These are phyloP conservation scores for Rhizoglyphus robini DNA, from an alignment of 1,140 invertebrate genomes.

Conservation along the genomic window DNA sequence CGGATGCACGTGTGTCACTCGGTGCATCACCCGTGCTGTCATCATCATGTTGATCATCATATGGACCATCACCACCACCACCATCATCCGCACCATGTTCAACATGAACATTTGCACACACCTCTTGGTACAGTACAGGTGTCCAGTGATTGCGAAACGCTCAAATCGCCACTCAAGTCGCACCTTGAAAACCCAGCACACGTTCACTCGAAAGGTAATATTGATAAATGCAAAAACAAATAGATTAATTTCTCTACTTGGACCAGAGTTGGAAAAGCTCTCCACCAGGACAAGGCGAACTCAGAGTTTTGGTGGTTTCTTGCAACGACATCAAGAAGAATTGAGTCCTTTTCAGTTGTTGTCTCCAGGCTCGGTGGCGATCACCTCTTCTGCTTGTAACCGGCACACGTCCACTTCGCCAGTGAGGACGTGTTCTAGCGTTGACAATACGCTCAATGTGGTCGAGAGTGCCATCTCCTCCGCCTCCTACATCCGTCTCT, in stretches of 20 bases:
- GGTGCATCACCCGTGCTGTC: not conserved
- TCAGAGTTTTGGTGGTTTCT: constrained; percentile 17
- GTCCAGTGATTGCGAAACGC: no score
- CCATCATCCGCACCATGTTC: not conserved
- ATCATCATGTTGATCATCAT: constrained; percentile 1
- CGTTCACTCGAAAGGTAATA: no score
- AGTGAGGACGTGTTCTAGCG: not conserved
- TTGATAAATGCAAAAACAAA: no score
- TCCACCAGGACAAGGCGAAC: not conserved
- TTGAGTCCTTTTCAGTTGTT: not conserved
- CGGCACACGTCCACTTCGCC: not conserved
- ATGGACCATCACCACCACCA: not conserved
- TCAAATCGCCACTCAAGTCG: no score
- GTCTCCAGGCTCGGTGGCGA: not conserved
- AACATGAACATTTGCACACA: not conserved
- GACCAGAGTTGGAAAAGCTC: no score
- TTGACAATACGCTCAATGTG: not conserved
- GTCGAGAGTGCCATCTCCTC: not conserved
- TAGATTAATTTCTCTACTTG: no score
- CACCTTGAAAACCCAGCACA: no score
- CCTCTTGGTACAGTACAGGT: not conserved
- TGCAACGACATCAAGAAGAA: not conserved
- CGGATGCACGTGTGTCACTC: not conserved
- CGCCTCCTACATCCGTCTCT: constrained; percentile 8
- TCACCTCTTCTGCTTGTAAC: not conserved